Base-by-base conservation (phyloP, 2,113 vertebrate genomes). In the Tylochromis polylepis region DNA sequence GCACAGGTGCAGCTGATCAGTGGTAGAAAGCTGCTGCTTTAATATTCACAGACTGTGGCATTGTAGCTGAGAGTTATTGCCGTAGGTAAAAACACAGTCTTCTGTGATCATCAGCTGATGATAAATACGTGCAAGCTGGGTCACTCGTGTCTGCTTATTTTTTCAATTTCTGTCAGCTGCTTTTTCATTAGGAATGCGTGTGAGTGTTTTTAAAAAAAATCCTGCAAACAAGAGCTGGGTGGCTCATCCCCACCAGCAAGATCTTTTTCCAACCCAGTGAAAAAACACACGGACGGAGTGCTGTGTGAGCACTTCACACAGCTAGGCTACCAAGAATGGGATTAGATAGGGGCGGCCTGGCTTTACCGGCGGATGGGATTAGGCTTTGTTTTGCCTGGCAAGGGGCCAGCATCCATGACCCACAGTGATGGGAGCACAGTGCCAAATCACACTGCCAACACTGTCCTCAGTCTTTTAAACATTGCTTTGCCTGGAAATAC, bases 311-410 rank as follows among this genome's bases (percentile, higher is more conserved):
- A 93, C 88, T 94, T 93, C 91, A 92, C 91, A 95, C 90, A 93
- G 89, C 92, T 82, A 77, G 87, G 85, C 92, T 91, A 86, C 93
- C 91, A 89, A 94, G 93, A 89, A 78, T 81, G 77, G 92, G 94
- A 95, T 96, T 95, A 92, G 88, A 92, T 60, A 34, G 83, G 85
- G 90, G 88, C 89, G 86, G 87, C 62, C 90, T 83, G 87, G 90
- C 79, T 95, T 94, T 89, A 92, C 84, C 57, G 77, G 82, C 90
- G 91, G 94, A 95, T 87, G 91, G 93, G 94, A 96, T 95, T 95
- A 94, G 87, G 83, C 84, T 96, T 95, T 95, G 94, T 94, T 96
- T 93, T 92, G 91, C 82, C 90, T 96, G 94, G 91, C 93, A 86
- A 70, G 84, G 83, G 85, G 83, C 92, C 93, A 92, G 65, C 55